Base-by-base conservation (phyloP, 1,140 invertebrate genomes). In the Lycorma delicatula region DNA sequence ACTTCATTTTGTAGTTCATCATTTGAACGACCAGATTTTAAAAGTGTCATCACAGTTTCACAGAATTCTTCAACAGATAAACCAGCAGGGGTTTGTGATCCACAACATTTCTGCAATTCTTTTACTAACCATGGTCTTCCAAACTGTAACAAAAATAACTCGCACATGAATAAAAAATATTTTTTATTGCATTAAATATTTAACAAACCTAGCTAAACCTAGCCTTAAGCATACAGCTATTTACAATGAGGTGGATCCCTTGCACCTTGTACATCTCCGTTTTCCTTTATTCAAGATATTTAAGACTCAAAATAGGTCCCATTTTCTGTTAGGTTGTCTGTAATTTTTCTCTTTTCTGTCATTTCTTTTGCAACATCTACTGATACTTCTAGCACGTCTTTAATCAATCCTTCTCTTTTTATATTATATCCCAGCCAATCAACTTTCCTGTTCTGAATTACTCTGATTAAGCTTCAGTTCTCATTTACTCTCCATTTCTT, bases 1-100 rank as follows among this genome's bases (percentile, higher is more conserved):
- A 77, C 76, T 64, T 93, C 89, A 74, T 86, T 89, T 68, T 93
- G 87, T 56, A 93, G 70, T 67, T 87, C 86, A 65, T 88, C 83
- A 67, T 83, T 80, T 36, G 75, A 77, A 64, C 77, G 77, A 44
- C 78, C 75, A 1, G 86, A 82, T 57, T 81, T 77, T 0, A 86
- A 67, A 13, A 82, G 77, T 3, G 75, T 73, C 2, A 82, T 71
- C 3, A 90, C 73, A 1, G 78, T 77, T 31, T 76, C 74, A 3
- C 78, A 64, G 48, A 89, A 78, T 51, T 85, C 77, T 2, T 79
- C 74, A 64, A 73, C 75, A 4, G 75, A 72, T 63, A 83, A 75
- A 4, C 72, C 74, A 4, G 64, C 58, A 25, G 36, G 5, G 31
- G 67, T 72, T 13, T 65, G 68, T 31, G 68, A 69, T 50, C 64